A percentile compares a stretch with the other conserved stretches of the same genome.
phyloP scores from a whole-genome alignment of 30 jellyfish, hydroid and myxozoan species.

The Phacellophora camtschatica region DNA sequence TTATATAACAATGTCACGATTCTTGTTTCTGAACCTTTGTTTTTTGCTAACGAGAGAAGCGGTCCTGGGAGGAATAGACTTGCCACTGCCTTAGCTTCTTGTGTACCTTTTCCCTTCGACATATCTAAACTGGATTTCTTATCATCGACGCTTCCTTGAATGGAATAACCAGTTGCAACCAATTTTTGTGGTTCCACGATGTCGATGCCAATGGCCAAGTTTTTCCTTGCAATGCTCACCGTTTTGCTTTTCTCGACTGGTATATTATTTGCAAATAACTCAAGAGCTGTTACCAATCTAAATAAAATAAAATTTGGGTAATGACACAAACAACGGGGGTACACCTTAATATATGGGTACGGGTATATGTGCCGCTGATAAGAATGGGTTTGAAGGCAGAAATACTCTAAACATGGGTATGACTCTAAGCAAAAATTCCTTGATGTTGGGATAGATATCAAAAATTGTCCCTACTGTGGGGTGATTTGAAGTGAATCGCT shows the following conservation, averaged over 20 bases:
- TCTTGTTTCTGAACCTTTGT: background rate
- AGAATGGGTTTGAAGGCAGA: too few species aligned
- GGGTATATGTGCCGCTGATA: too few species aligned
- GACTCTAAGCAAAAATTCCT: too few species aligned
- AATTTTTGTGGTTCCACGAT: background rate
- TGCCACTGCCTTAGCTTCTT: background rate
- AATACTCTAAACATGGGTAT: too few species aligned
- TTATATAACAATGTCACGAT: slow-evolving; percentile 21
- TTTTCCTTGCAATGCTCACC: background rate
- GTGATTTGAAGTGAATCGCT: too few species aligned
- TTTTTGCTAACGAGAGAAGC: slow-evolving; percentile 6
- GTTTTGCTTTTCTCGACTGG: slow-evolving; percentile 18
- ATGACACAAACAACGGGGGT: too few species aligned
- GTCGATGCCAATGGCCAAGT: slow-evolving; percentile 17
- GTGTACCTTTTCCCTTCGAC: background rate
- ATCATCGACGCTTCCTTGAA: background rate
- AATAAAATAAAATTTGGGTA: too few species aligned
- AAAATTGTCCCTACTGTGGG: too few species aligned
- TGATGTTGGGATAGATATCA: too few species aligned
- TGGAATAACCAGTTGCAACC: background rate
- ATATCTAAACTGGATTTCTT: slow-evolving; percentile 6
- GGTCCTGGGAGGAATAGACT: slow-evolving; percentile 15
- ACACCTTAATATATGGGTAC: too few species aligned
- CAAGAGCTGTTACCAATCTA: slow-evolving; percentile 22
- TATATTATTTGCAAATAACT: slow-evolving; percentile 20